Evolutionary conservation across 2,113 vertebrate genomes (phyloP).

Genomic region (Gambusia holbrooki): DNA sequence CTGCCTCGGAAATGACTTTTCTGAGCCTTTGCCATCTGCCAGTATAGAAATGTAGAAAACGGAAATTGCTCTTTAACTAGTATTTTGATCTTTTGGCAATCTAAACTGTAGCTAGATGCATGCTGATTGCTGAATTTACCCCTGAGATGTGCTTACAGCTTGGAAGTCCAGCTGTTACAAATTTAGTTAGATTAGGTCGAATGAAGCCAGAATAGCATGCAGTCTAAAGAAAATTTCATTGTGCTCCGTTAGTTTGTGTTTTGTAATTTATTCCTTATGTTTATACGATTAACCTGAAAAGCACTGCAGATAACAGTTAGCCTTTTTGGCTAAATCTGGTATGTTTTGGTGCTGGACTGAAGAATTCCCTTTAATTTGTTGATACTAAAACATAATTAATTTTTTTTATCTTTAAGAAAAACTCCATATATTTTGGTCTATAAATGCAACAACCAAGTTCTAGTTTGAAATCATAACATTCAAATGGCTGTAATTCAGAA

Average conservation of each 20-base stretch:
- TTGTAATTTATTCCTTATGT: neutral
- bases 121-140: neutral
- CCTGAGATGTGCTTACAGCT: neutral
- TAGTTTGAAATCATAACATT: too few species aligned
- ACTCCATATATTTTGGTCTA: too few species aligned
- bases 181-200: neutral
- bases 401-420: too few species aligned
- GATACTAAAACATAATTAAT: neutral
- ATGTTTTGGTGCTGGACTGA: neutral
- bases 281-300: neutral
- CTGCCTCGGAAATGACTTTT: neutral
- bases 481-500: too few species aligned
- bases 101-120: neutral
- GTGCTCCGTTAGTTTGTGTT: neutral
- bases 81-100: neutral
- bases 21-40: neutral
- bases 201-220: neutral
- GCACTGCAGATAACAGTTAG: neutral
- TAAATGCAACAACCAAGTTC: too few species aligned
- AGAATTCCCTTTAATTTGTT: neutral
- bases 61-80: neutral
- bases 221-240: neutral
- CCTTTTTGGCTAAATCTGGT: neutral
- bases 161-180: neutral
- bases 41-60: neutral